Conservation (phyloP, 2,888 invertebrate genomes). For the Timema cristinae region DNA sequence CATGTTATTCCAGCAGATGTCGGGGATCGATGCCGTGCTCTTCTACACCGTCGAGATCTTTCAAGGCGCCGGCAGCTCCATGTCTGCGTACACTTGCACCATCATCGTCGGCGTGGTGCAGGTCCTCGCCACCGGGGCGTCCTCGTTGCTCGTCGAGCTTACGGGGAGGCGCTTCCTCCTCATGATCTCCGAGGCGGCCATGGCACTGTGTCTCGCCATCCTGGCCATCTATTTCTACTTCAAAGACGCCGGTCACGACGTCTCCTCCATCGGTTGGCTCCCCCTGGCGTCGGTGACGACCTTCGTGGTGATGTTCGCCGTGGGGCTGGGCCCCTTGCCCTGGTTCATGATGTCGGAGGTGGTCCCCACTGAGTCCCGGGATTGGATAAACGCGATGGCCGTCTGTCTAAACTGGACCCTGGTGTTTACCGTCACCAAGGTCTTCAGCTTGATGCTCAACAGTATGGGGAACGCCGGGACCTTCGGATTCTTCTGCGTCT, state of each 20-base stretch:
- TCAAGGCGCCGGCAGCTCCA: slow-evolving; percentile 59
- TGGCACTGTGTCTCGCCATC: slow-evolving; percentile 64
- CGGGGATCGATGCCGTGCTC: slow-evolving; percentile 79
- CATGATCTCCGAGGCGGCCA: slow-evolving; percentile 65
- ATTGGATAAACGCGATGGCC: slow-evolving; percentile 43
- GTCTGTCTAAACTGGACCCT: slow-evolving; percentile 42
- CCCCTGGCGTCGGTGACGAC: slow-evolving; percentile 42
- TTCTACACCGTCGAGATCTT: slow-evolving; percentile 78
- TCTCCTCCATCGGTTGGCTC: slow-evolving; percentile 49
- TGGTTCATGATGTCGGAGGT: slow-evolving; percentile 47
- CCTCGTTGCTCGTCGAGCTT: slow-evolving; percentile 72
- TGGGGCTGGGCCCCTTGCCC: slow-evolving; percentile 46
- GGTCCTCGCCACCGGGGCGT: slow-evolving; percentile 57
- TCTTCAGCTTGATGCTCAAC: slow-evolving; percentile 52
- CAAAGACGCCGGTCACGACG: slow-evolving; percentile 46
- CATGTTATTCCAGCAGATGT: slow-evolving; percentile 82
- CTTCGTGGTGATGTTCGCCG: slow-evolving; percentile 42
- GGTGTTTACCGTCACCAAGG: slow-evolving; percentile 42
- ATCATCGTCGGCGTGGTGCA: slow-evolving; percentile 72
- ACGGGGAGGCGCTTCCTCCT: slow-evolving; percentile 71
- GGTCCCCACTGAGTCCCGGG: slow-evolving; percentile 44
- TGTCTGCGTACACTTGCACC: slow-evolving; percentile 61
- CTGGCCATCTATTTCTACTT: slow-evolving; percentile 67
- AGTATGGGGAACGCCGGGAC: slow-evolving; percentile 41
- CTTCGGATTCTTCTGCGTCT: slow-evolving; percentile 20